Evolutionary conservation across 2,888 invertebrate genomes (phyloP).

Genomic region (Heliothis peltigera): DNA sequence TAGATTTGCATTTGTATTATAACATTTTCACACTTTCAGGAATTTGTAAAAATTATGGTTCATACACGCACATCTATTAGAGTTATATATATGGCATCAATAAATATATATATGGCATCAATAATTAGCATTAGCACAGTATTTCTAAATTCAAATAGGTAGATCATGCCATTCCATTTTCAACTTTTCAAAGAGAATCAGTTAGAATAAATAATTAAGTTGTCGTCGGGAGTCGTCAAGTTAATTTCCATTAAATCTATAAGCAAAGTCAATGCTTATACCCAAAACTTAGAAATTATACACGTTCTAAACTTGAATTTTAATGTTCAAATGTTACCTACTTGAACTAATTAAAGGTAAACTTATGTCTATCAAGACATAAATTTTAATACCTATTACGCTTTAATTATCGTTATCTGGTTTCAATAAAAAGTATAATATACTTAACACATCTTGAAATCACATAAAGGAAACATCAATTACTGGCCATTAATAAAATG

Average conservation of each 20-base stretch:
- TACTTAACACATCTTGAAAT: conserved; percentile 29
- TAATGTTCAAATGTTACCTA: not conserved
- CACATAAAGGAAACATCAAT: conserved; percentile 50
- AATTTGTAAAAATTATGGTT: too few species aligned
- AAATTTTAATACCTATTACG: not conserved
- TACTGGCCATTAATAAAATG: conserved; percentile 45
- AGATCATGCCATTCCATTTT: conserved; percentile 16
- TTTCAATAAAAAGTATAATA: conserved; percentile 13
- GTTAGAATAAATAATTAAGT: conserved; percentile 20
- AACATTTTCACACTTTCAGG: too few species aligned
- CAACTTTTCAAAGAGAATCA: conserved; percentile 29
- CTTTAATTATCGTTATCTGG: conserved; percentile 12
- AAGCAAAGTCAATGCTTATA: not conserved
- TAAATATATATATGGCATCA: too few species aligned
- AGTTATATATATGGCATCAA: too few species aligned
- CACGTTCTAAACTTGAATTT: not conserved
- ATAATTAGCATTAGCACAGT: too few species aligned
- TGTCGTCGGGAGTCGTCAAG: conserved; percentile 13
- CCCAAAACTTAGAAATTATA: conserved; percentile 5
- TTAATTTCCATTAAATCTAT: conserved; percentile 24
- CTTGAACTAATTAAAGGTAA: not conserved
- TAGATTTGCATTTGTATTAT: too few species aligned
- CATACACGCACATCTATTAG: too few species aligned
- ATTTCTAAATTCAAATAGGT: not conserved
- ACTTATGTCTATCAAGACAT: not conserved